phyloP scores from a whole-genome alignment of 2,113 vertebrate genomes.

The Himantopus leucocephalus region DNA sequence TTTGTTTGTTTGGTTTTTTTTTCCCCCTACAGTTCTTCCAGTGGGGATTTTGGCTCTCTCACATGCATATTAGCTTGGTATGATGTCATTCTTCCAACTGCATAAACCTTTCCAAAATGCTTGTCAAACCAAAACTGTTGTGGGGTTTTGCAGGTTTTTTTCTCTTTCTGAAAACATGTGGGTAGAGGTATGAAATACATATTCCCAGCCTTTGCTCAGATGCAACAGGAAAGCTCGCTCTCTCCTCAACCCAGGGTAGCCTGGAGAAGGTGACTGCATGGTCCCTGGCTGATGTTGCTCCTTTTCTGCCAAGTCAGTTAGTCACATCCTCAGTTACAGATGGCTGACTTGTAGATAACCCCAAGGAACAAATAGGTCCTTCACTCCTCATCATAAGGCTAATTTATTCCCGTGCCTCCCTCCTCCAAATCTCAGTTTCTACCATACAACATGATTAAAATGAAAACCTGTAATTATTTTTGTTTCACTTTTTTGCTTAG shows the following conservation, averaged over 20 bases:
- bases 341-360: background rate
- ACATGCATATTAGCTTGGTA: background rate
- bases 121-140: background rate
- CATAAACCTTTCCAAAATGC: background rate
- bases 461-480: background rate
- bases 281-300: background rate
- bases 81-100: background rate
- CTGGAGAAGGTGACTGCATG: background rate
- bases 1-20: no score
- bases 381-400: background rate
- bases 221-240: background rate
- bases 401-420: background rate
- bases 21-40: background rate
- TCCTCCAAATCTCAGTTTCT: background rate
- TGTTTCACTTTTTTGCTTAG: background rate
- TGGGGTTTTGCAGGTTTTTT: background rate
- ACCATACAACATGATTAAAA: background rate
- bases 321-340: constrained; percentile 5
- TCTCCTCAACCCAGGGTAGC: background rate
- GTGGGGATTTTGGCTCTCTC: background rate
- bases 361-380: background rate
- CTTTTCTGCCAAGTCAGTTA: background rate
- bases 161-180: background rate
- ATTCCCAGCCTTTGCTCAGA: background rate
- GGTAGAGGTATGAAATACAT: background rate